Percentiles rank a stretch among this genome's conserved stretches.
phyloP scores from a whole-genome alignment of 2,113 vertebrate genomes.

The Chauna torquata region DNA sequence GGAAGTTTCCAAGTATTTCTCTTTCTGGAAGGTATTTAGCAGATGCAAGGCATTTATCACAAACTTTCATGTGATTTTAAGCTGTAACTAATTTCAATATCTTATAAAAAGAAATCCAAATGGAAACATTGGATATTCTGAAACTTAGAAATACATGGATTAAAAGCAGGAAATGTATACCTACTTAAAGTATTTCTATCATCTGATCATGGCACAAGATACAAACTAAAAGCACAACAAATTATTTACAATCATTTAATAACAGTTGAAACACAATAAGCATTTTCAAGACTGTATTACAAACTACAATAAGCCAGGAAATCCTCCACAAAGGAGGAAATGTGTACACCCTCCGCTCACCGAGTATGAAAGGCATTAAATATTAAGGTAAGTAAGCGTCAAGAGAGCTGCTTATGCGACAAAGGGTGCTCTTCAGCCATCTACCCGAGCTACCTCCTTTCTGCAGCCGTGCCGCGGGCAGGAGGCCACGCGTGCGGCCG shows the following conservation, averaged over 20 bases:
- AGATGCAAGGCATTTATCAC: not conserved
- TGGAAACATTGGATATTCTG: not conserved
- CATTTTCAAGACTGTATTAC: not conserved
- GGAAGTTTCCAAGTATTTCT: not conserved
- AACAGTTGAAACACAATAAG: not conserved
- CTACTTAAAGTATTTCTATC: not conserved
- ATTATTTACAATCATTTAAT: not conserved
- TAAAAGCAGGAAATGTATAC: not conserved
- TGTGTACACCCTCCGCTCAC: rapidly evolving
- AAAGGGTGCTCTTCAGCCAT: rapidly evolving
- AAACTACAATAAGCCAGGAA: not conserved
- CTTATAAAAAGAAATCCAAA: not conserved
- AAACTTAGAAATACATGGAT: not conserved
- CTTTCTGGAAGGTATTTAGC: not conserved
- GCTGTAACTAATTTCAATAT: not conserved
- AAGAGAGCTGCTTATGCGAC: not conserved
- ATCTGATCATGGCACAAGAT: not conserved
- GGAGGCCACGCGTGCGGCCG: no score
- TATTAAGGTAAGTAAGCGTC: no score
- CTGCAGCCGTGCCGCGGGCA: rapidly evolving
- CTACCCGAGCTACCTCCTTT: rapidly evolving
- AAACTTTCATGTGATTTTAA: not conserved
- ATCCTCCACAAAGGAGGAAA: not conserved
- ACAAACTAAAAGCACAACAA: not conserved
- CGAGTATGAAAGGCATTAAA: rapidly evolving